Percentiles rank a stretch among this genome's conserved stretches.
These are phyloP conservation scores for Hystrix cristata DNA, from an alignment of 2,113 vertebrate genomes.

Conservation along the genomic window DNA sequence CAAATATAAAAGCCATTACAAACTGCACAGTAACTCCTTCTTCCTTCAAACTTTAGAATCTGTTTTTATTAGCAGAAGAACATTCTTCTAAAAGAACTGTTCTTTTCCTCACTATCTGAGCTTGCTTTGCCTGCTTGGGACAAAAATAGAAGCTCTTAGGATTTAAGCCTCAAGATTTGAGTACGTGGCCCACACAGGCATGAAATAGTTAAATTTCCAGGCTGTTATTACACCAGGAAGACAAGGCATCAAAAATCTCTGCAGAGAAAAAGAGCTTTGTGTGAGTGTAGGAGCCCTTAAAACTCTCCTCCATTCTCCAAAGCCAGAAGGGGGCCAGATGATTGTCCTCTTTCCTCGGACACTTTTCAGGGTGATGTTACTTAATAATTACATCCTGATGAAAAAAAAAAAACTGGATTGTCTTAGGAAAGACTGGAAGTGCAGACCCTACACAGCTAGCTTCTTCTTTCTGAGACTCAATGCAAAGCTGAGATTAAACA, in stretches of 20 bases:
- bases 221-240: not conserved
- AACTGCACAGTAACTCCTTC: conserved; percentile 53
- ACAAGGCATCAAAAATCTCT: not conserved
- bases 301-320: conserved; percentile 1
- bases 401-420: not conserved
- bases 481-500: not conserved
- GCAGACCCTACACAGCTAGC: not conserved
- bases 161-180: not conserved
- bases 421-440: not conserved
- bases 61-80: conserved; percentile 51
- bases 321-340: not conserved
- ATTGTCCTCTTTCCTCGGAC: not conserved
- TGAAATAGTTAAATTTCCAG: not conserved
- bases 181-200: not conserved
- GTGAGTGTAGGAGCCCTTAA: not conserved
- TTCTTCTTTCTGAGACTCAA: not conserved
- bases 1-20: conserved; percentile 74
- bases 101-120: conserved; percentile 45
- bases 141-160: conserved; percentile 39
- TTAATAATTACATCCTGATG: conserved; percentile 16
- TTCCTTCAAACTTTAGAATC: conserved; percentile 61
- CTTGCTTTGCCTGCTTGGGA: conserved; percentile 13
- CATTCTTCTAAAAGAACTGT: conserved; percentile 44
- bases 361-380: not conserved
- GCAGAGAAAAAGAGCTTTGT: not conserved